Percentiles rank a stretch among this genome's conserved stretches.
Conservation (phyloP, 2,797 vertebrate species). For the Tauraco hartlaubi region DNA sequence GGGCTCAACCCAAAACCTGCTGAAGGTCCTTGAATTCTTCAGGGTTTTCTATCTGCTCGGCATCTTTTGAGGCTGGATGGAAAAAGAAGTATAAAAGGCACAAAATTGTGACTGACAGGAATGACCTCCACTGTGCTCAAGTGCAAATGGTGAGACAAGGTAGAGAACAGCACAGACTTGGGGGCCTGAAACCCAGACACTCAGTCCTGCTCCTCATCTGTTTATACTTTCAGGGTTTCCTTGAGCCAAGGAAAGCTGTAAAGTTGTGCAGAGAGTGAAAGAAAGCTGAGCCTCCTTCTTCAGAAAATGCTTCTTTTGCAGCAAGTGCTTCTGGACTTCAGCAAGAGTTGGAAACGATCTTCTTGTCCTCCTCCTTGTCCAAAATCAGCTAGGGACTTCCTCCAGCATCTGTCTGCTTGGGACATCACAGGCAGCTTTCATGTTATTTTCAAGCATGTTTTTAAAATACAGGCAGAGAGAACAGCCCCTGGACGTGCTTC, state of each 20-base stretch:
- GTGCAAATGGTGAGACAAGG: not conserved
- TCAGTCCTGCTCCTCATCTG: not conserved
- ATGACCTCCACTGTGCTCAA: not conserved
- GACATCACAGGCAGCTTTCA: not conserved
- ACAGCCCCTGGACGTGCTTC: not conserved
- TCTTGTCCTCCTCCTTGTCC: not conserved
- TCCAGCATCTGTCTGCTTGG: not conserved
- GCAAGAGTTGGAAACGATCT: not conserved
- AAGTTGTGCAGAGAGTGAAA: not conserved
- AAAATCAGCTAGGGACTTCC: not conserved
- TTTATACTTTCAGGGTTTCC: not conserved
- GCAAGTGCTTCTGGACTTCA: not conserved
- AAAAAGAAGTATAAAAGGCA: not conserved
- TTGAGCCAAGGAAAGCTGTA: not conserved
- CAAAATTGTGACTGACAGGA: not conserved
- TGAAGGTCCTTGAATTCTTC: not conserved
- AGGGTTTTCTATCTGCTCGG: not conserved
- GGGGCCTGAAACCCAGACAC: not conserved
- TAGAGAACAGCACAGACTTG: fast-evolving
- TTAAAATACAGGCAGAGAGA: not conserved
- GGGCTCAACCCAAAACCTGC: not conserved
- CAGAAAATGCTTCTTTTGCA: not conserved
- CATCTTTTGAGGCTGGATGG: not conserved
- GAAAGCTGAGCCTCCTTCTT: not conserved
- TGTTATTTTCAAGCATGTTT: not conserved